Evolutionary conservation across 2,113 vertebrate genomes (phyloP).

Genomic region (Pygathrix nemaeus): DNA sequence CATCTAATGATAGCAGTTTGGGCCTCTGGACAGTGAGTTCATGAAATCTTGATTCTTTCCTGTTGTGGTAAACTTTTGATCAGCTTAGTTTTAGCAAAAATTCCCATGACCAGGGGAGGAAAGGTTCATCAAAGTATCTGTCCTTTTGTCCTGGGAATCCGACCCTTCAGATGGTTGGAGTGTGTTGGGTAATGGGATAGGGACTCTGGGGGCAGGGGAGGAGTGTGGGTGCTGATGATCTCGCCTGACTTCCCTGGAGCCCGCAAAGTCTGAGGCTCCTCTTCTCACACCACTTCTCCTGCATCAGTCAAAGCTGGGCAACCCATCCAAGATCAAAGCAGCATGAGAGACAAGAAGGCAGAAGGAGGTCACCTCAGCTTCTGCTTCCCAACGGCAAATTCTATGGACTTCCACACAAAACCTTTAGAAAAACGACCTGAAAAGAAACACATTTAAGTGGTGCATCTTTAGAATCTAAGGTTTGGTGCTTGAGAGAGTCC

Average conservation of each 20-base stretch:
- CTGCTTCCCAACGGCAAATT: background rate
- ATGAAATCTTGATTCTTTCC: background rate
- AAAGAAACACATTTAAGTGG: background rate
- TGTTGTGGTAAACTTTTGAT: background rate
- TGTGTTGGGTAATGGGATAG: rapidly evolving
- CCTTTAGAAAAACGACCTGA: background rate
- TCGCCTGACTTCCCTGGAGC: background rate
- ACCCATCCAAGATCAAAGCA: background rate
- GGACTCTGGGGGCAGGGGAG: background rate
- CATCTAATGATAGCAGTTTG: background rate
- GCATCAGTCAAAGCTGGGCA: too few relatives aligned
- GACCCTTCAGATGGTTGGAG: rapidly evolving
- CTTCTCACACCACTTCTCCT: too few relatives aligned
- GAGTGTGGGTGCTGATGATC: too few relatives aligned
- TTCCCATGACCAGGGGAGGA: too few relatives aligned
- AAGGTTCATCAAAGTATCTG: rapidly evolving
- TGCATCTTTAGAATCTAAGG: too few relatives aligned
- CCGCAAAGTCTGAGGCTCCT: rapidly evolving
- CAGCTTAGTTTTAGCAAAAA: background rate
- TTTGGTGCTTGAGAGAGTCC: too few relatives aligned
- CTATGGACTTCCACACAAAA: background rate
- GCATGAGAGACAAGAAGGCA: too few relatives aligned
- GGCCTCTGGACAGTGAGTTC: background rate
- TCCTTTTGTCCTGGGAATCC: background rate
- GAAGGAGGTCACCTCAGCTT: background rate